Evolutionary conservation across 2,113 vertebrate species (phyloP).

Genomic region (Atlantisia rogersi): DNA sequence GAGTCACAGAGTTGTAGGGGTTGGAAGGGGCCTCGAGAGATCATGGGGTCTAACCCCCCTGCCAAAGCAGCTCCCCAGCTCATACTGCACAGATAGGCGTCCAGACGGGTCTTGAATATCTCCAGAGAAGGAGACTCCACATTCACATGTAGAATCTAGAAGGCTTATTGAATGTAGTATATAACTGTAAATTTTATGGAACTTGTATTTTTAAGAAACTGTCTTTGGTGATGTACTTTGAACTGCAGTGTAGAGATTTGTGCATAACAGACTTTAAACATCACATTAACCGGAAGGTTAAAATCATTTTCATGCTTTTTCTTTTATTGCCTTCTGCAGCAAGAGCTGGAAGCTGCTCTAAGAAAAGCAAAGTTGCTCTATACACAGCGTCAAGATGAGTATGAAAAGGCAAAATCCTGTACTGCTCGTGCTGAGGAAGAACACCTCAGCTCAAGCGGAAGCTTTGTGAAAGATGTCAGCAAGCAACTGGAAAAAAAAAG

Average conservation of each 20-base stretch:
- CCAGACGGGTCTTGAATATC: too few relatives aligned
- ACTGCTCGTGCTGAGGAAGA: slow-evolving; percentile 92
- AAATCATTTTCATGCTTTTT: background rate
- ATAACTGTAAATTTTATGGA: background rate
- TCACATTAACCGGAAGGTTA: background rate
- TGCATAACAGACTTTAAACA: background rate
- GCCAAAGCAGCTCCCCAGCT: too few relatives aligned
- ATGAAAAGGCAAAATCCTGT: slow-evolving; percentile 91
- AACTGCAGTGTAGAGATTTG: background rate
- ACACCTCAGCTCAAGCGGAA: slow-evolving; percentile 74
- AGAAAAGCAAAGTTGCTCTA: slow-evolving; percentile 89
- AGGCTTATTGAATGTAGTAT: background rate
- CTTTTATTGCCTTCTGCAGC: slow-evolving; percentile 69
- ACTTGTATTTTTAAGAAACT: background rate
- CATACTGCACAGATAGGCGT: too few relatives aligned
- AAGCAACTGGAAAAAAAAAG: slow-evolving; percentile 92
- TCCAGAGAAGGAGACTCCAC: too few relatives aligned
- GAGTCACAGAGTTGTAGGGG: too few relatives aligned
- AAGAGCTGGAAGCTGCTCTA: slow-evolving; percentile 89
- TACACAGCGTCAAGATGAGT: slow-evolving; percentile 91
- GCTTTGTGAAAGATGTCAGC: slow-evolving; percentile 74
- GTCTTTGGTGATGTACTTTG: background rate
- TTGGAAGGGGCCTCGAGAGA: too few relatives aligned
- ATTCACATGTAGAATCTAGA: background rate
- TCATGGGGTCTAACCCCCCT: too few relatives aligned